Conservation (phyloP, 2,113 vertebrate species). For the Notothenia rossii region DNA sequence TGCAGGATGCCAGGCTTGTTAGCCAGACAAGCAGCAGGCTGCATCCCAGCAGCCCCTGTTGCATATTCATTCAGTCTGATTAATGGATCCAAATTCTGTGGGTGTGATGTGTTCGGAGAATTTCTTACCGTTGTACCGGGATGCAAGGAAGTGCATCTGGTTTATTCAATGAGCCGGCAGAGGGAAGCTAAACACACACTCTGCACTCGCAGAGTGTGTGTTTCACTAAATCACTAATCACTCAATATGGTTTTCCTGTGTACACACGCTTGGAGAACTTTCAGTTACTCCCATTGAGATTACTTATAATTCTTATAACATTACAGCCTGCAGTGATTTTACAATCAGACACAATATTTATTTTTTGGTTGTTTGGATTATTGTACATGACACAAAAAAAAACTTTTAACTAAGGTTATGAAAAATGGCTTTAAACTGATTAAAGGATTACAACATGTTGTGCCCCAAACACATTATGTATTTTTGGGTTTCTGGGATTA, state of each 20-base stretch:
- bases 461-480: no score
- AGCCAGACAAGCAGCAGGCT: constrained; percentile 65
- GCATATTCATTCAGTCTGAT: constrained; percentile 76
- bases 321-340: constrained; percentile 40
- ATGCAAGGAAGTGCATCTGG: constrained; percentile 34
- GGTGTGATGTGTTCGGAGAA: constrained; percentile 41
- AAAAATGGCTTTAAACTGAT: neutral
- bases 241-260: constrained; percentile 51
- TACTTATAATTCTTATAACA: constrained; percentile 40
- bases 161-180: constrained; percentile 39
- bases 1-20: constrained; percentile 69
- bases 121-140: constrained; percentile 23
- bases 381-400: neutral
- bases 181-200: constrained; percentile 25
- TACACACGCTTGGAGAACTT: constrained; percentile 41
- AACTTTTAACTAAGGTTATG: no score
- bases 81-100: constrained; percentile 60
- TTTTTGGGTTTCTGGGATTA: no score
- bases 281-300: constrained; percentile 41
- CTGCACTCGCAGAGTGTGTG: constrained; percentile 13
- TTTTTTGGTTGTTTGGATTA: constrained; percentile 11
- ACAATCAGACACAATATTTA: constrained; percentile 10
- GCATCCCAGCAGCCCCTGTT: constrained; percentile 60
- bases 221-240: constrained; percentile 28
- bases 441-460: neutral